Evolutionary conservation across 2,113 vertebrate species (phyloP).

Genomic region (Sardina pilchardus): DNA sequence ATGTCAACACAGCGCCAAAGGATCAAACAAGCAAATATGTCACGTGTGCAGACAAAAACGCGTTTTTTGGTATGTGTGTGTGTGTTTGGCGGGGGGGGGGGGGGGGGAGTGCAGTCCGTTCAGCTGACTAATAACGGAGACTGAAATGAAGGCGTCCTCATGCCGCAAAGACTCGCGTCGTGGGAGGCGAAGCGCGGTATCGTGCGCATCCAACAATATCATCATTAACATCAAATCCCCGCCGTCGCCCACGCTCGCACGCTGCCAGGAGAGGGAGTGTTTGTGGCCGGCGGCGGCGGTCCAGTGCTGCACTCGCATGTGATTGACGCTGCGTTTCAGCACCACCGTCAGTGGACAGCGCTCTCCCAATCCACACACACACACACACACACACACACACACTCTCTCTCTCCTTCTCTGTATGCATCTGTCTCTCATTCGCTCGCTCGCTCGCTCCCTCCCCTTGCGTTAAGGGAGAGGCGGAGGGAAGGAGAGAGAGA

Average conservation of each 20-base stretch:
- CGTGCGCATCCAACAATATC: neutral
- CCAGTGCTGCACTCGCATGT: constrained; percentile 63
- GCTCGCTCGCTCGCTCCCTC: neutral
- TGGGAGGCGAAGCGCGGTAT: neutral
- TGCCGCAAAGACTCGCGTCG: neutral
- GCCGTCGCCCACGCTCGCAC: neutral
- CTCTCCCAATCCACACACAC: constrained; percentile 21
- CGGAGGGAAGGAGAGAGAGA: constrained; percentile 31
- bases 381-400: neutral
- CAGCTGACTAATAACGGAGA: constrained; percentile 57
- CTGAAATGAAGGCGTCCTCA: constrained; percentile 39
- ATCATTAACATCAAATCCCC: constrained; percentile 5
- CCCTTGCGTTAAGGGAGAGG: constrained; percentile 19
- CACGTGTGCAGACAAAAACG: neutral
- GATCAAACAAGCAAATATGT: constrained; percentile 57
- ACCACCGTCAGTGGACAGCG: constrained; percentile 69
- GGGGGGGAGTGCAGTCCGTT: constrained; percentile 10
- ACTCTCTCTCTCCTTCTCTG: neutral
- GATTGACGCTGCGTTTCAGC: constrained; percentile 71
- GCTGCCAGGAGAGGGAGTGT: neutral
- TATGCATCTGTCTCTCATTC: neutral
- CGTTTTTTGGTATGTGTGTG: too few relatives aligned
- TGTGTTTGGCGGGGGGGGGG: constrained; percentile 11
- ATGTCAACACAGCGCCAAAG: constrained; percentile 59
- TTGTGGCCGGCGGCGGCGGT: constrained; percentile 9